phyloP scores from a whole-genome alignment of 2,797 vertebrate species.

The Scleropages formosus region DNA sequence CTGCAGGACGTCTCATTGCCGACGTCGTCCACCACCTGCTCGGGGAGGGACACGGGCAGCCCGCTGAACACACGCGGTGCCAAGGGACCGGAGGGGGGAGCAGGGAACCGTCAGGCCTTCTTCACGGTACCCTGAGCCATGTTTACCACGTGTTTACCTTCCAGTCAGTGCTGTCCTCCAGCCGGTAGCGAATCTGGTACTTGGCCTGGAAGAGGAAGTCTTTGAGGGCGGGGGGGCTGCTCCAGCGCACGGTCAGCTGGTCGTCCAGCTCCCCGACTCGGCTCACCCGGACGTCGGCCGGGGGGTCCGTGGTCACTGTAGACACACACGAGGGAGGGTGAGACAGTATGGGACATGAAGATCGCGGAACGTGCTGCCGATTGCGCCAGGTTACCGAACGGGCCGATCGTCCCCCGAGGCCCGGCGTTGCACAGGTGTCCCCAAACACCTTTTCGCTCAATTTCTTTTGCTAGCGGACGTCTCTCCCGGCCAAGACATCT shows the following conservation, averaged over 20 bases:
- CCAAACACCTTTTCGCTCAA: too few relatives aligned
- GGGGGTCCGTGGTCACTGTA: conserved; percentile 81
- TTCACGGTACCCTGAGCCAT: background rate
- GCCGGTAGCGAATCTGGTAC: conserved; percentile 84
- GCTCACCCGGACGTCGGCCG: conserved; percentile 75
- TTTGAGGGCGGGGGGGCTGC: conserved; percentile 77
- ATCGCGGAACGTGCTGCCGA: too few relatives aligned
- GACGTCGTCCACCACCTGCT: conserved; percentile 89
- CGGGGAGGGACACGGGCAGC: background rate
- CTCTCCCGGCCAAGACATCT: too few relatives aligned
- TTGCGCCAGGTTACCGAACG: too few relatives aligned
- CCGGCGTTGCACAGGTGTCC: too few relatives aligned
- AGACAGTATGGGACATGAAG: too few relatives aligned
- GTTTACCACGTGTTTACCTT: conserved; percentile 63
- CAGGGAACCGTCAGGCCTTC: too few relatives aligned
- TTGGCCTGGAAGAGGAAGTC: conserved; percentile 87
- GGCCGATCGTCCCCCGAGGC: too few relatives aligned
- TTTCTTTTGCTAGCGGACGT: too few relatives aligned
- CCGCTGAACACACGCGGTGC: background rate
- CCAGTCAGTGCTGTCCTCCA: conserved; percentile 83
- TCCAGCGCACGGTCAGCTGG: conserved; percentile 82
- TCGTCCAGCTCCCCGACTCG: conserved; percentile 81
- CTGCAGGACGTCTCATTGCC: conserved; percentile 96
- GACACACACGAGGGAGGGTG: background rate
- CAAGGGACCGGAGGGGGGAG: too few relatives aligned